A percentile compares a stretch with the other conserved stretches of the same genome.
Conservation (phyloP, 2,113 vertebrate genomes). For the Syngnathus typhle region DNA sequence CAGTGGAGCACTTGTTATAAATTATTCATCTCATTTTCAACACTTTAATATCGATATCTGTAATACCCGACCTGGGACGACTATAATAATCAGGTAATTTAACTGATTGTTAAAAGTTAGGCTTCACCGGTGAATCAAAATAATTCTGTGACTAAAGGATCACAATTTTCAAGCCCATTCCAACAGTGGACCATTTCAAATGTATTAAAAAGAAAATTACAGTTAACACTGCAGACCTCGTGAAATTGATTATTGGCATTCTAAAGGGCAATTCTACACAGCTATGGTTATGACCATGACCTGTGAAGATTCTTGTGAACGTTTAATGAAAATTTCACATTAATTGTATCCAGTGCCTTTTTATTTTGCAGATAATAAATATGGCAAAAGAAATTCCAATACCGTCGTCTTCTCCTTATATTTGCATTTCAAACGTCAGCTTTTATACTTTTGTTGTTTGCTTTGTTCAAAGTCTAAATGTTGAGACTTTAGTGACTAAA, state of each 20-base stretch:
- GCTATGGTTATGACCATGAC: slow-evolving; percentile 32
- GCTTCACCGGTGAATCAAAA: background rate
- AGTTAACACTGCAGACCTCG: background rate
- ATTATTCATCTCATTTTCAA: background rate
- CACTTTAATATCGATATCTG: background rate
- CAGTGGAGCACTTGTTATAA: slow-evolving; percentile 27
- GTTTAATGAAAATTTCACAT: slow-evolving; percentile 53
- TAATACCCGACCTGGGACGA: background rate
- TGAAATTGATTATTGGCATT: slow-evolving; percentile 8
- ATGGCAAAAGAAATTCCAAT: slow-evolving; percentile 19
- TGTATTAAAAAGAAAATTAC: background rate
- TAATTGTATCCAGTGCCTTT: slow-evolving; percentile 73
- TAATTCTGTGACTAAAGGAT: background rate
- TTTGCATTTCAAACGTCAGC: background rate
- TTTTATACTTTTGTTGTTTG: too few species aligned
- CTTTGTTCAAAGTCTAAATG: too few species aligned
- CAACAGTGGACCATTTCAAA: background rate
- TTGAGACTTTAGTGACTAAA: too few species aligned
- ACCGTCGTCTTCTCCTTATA: background rate
- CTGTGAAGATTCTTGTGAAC: slow-evolving; percentile 47
- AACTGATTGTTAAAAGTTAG: background rate
- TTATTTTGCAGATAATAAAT: slow-evolving; percentile 60
- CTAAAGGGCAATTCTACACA: slow-evolving; percentile 12
- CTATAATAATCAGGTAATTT: background rate
- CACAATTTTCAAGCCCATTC: background rate